A percentile compares a stretch with the other conserved stretches of the same genome.
phyloP scores from a whole-genome alignment of 2,113 vertebrate species.

The Calyptommatus sinebrachiatus region DNA sequence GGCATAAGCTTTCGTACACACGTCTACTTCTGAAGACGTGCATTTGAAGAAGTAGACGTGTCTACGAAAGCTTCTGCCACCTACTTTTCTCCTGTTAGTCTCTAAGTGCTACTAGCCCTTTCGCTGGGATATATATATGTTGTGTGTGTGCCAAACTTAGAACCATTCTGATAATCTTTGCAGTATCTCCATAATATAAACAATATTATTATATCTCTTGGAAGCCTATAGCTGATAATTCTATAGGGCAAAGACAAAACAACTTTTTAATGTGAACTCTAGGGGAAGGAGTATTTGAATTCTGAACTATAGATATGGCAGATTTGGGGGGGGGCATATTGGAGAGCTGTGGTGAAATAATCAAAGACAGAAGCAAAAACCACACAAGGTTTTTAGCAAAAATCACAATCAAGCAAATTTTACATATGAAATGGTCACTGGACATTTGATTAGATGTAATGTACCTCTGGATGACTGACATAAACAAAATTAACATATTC shows the following conservation, averaged over 20 bases:
- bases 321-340: not conserved
- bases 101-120: too few species aligned
- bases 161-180: conserved; percentile 40
- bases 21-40: too few species aligned
- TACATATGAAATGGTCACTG: not conserved
- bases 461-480: not conserved
- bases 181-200: conserved; percentile 39
- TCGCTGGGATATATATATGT: too few species aligned
- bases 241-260: conserved; percentile 10
- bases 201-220: conserved; percentile 28
- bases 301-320: not conserved
- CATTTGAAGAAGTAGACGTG: too few species aligned
- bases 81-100: too few species aligned
- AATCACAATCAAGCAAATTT: not conserved
- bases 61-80: too few species aligned
- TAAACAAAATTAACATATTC: not conserved
- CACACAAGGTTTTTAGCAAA: not conserved
- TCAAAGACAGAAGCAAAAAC: not conserved
- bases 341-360: not conserved
- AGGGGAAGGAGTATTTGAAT: not conserved
- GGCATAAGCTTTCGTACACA: too few species aligned
- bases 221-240: conserved; percentile 32
- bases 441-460: not conserved
- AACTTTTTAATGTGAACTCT: not conserved
- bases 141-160: conserved; percentile 37